A percentile compares a stretch with the other conserved stretches of the same genome.
These are phyloP conservation scores for Drosophila nigromelanica DNA, from an alignment of 1,140 invertebrate species.

Conservation along the genomic window DNA sequence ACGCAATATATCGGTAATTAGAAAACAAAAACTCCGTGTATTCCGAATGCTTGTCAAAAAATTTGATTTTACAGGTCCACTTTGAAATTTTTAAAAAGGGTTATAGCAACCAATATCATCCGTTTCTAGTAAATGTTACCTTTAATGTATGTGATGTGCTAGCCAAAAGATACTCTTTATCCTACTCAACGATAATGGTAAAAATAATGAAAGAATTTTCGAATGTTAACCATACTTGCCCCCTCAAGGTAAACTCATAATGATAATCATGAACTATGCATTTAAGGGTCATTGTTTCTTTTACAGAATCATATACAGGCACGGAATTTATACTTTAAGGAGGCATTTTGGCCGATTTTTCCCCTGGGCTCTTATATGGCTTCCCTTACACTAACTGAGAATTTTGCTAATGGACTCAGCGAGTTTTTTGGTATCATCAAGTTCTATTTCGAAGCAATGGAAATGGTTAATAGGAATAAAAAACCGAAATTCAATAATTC, in stretches of 20 bases:
- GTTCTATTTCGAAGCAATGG: slow-evolving; percentile 27
- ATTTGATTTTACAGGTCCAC: neutral
- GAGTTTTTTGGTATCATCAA: slow-evolving; percentile 20
- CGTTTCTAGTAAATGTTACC: slow-evolving; percentile 37
- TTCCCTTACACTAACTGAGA: slow-evolving; percentile 17
- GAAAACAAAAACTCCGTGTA: neutral
- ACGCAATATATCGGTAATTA: slow-evolving; percentile 39
- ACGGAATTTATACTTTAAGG: slow-evolving; percentile 21
- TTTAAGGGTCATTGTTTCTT: neutral
- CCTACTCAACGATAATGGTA: neutral
- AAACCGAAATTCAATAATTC: neutral
- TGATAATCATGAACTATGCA: neutral
- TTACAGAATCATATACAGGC: slow-evolving; percentile 32
- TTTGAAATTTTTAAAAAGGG: slow-evolving; percentile 28
- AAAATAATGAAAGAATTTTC: neutral
- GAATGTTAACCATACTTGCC: slow-evolving; percentile 32
- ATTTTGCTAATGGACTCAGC: neutral
- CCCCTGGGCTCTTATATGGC: slow-evolving; percentile 40
- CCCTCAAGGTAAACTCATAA: slow-evolving; percentile 8
- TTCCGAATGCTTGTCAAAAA: neutral
- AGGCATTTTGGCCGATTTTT: slow-evolving; percentile 6
- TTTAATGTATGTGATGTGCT: slow-evolving; percentile 38
- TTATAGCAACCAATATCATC: slow-evolving; percentile 52
- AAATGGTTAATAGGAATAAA: slow-evolving; percentile 13
- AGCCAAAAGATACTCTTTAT: slow-evolving; percentile 10